Base-by-base conservation (phyloP, 2,888 invertebrate species). In the Leptinotarsa haldemani region DNA sequence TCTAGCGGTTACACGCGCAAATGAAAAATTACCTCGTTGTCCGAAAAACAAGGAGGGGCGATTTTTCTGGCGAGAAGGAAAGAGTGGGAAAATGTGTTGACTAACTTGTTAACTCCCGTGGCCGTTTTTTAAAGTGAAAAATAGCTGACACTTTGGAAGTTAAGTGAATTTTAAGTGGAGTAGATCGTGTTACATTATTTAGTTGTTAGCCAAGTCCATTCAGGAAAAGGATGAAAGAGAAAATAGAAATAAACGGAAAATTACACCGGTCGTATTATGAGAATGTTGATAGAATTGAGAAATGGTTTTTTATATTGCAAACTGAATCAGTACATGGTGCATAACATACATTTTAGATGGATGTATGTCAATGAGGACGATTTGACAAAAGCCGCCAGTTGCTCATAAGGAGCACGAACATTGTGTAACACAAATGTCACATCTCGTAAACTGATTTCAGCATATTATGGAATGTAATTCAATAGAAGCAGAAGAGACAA, bases 151-250 rank as follows among this genome's bases (percentile, higher is more conserved):
- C 85, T 86, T 84, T 85, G 81, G 82, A 83, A 83, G 81, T 82
- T 85, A 85, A 86, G 86, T 86, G 86, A 86, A 85, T 85, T 85
- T 85, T 85, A 86, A 86, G 85, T 84, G 85, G 83, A 83, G 84
- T 84, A 83, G 84, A 85, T 85, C 84, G 84, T 80, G 82, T 80
- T 82, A 82, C 83, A 82, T 83, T 83, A 84, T 83, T 83, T 81
- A 82, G 80, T 76, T 78, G 80, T 80, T 80, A 76, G 79, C 66
- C 70, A 74, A 75, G 75, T 77, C 70, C 58, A 69, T 74, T 61
- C 25, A 25, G 52, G 13, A 64, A 13, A 30, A 16, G 52, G 25
- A 58, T 66, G 61, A 69, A 71, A 64, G 40, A 68, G 46, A 52
- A 58, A 61, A 30, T 30, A 16, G 25, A 40, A 61, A 61, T 40